Conservation (phyloP, 2,888 invertebrate species). For the Melipona bicolor region DNA sequence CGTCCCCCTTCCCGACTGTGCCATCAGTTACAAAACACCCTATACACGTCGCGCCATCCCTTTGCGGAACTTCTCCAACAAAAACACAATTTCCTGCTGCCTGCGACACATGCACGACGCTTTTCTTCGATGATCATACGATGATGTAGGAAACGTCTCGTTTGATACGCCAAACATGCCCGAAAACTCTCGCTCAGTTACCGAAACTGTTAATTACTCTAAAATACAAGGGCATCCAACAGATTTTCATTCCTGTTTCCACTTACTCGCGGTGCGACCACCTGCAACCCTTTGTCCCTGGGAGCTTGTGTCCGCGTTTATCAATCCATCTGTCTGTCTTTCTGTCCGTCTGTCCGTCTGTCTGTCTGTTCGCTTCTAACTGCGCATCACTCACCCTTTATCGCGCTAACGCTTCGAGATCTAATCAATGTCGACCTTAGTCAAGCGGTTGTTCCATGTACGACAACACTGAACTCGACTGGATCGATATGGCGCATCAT, state of each 20-base stretch:
- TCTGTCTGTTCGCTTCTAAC: constrained; percentile 19
- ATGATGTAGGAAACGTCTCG: neutral
- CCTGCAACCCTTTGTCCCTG: neutral
- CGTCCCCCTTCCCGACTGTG: no score
- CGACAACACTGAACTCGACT: neutral
- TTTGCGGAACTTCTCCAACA: neutral
- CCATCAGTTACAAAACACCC: neutral
- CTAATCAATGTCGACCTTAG: constrained; percentile 39
- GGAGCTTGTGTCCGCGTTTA: neutral
- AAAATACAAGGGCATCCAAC: neutral
- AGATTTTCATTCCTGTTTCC: neutral
- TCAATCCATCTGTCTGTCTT: neutral
- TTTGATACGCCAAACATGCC: no score
- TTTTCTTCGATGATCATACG: neutral
- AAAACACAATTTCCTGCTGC: neutral
- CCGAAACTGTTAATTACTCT: neutral
- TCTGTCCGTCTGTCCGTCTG: neutral
- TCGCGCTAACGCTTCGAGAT: constrained; percentile 53
- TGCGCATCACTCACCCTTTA: constrained; percentile 32
- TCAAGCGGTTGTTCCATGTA: constrained; percentile 13
- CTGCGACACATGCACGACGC: neutral
- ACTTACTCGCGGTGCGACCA: neutral
- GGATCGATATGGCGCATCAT: constrained; percentile 34
- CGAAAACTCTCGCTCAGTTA: neutral
- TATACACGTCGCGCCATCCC: neutral